A percentile compares a stretch with the other conserved stretches of the same genome.
phyloP scores from a whole-genome alignment of 2,113 vertebrate genomes.

The Chitala chitala region DNA sequence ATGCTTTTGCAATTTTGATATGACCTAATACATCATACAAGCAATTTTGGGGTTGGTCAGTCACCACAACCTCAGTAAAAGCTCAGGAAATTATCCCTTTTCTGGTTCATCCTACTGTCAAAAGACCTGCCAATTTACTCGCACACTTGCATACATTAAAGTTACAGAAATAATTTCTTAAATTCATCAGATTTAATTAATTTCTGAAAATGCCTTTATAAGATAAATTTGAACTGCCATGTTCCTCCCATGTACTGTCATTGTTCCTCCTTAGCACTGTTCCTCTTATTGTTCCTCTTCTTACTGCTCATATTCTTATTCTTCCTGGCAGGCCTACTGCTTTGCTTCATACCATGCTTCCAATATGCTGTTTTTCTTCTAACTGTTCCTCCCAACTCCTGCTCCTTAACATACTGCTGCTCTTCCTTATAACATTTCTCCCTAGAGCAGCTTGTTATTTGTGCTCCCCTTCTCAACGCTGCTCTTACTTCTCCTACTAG shows the following conservation, averaged over 20 bases:
- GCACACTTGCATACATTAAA: too few species aligned
- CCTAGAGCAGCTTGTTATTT: too few species aligned
- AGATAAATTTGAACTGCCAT: background rate
- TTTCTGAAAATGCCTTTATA: too few species aligned
- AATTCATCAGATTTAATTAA: background rate
- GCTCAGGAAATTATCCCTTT: too few species aligned
- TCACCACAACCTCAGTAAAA: background rate
- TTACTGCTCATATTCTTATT: background rate
- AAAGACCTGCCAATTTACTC: too few species aligned
- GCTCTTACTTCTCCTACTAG: constrained; percentile 49
- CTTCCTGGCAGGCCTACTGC: background rate
- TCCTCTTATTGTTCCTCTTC: background rate
- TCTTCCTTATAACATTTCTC: too few species aligned
- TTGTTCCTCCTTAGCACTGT: constrained; percentile 81
- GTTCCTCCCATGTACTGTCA: constrained; percentile 59
- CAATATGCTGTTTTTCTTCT: background rate
- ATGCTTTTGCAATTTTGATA: background rate
- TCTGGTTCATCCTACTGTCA: too few species aligned
- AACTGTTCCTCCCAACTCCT: background rate
- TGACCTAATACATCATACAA: background rate
- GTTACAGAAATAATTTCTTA: too few species aligned
- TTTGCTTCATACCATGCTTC: background rate
- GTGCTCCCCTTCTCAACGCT: background rate
- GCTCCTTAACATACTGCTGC: too few species aligned
- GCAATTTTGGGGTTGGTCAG: background rate